Conservation (phyloP, 2,888 invertebrate genomes). For the Lasius platythorax region DNA sequence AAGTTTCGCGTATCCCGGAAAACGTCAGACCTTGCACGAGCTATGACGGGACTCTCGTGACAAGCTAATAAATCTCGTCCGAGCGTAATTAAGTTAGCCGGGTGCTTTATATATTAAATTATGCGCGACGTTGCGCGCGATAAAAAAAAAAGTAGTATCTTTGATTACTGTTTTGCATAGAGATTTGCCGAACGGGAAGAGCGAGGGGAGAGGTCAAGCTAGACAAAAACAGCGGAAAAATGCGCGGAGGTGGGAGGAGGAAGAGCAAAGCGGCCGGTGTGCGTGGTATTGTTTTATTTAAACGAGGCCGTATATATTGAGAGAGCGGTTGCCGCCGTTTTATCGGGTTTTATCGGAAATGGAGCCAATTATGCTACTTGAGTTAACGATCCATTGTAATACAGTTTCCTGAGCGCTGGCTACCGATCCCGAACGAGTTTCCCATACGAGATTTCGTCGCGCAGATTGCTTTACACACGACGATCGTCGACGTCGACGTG, state of each 20-base stretch:
- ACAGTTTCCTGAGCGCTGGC: constrained; percentile 55
- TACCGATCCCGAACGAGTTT: constrained; percentile 22
- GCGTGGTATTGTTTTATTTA: constrained; percentile 69
- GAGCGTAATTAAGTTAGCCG: constrained; percentile 43
- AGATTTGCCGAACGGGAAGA: not conserved
- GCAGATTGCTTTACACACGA: constrained; percentile 29
- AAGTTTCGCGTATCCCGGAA: not conserved
- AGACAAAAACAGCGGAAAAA: not conserved
- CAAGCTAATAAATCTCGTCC: constrained; percentile 47
- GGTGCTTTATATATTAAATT: constrained; percentile 59
- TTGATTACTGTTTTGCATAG: constrained; percentile 49
- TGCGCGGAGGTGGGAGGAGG: not conserved
- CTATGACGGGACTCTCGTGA: constrained; percentile 29
- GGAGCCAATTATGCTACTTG: constrained; percentile 70
- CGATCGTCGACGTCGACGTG: not conserved
- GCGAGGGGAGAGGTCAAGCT: not conserved
- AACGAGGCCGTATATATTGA: constrained; percentile 27
- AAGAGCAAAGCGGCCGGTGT: constrained; percentile 4
- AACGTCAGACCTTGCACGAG: not conserved
- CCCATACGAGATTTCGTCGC: constrained; percentile 20
- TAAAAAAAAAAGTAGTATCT: constrained; percentile 45
- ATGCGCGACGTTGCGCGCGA: constrained; percentile 37
- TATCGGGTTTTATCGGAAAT: constrained; percentile 70
- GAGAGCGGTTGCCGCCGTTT: constrained; percentile 8
- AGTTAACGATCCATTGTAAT: constrained; percentile 73